Evolutionary conservation across 1,140 invertebrate species (phyloP), one percentile per base, ranked within the genome.

Genomic region (Drosophila sturtevanti): DNA sequence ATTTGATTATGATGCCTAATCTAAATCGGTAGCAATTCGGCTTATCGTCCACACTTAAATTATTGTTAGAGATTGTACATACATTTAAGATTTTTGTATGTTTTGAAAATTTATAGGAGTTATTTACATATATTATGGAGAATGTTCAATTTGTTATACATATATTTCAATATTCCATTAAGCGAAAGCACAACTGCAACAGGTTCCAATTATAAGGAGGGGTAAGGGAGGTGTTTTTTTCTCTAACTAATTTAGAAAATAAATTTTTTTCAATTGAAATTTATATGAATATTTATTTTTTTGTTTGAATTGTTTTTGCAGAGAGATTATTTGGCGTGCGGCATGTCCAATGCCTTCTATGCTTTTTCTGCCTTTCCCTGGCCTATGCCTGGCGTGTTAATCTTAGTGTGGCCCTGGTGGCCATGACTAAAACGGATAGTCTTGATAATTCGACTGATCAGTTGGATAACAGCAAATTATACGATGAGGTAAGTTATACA

Each of bases 381-480:
- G 94, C 94, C 0, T 96, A 95, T 79, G 93, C 93, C 16, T 93
- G 95, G 81, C 92, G 95, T 67, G 94, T 95, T 16, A 95, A 95
- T 55, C 93, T 96, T 77, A 95, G 94, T 27, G 95, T 96, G 66
- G 95, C 94, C 0, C 93, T 96, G 27, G 90, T 91, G 41, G 90
- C 90, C 22, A 91, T 91, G 90, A 69, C 85, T 6, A 72, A 76
- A n/a, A 66, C 24, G 7, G 41, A 44, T 16, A 2, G 6, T 3
- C 27, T 34, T 0, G 16, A 27, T n/a, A 75, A 74, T 44, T 62
- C 21, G 12, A 94, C 52, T 12, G 35, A 3, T 4, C 21, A 9
- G 21, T 9, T 54, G 12, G 66, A 54, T 16, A 27, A 48, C 1
- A 56, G 41, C 22, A 27, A 62, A 10, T 12, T 5, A 18, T 38